These are phyloP conservation scores for Neoscelio sp. DNA, from an alignment of 2,888 invertebrate species.

Conservation along the genomic window DNA sequence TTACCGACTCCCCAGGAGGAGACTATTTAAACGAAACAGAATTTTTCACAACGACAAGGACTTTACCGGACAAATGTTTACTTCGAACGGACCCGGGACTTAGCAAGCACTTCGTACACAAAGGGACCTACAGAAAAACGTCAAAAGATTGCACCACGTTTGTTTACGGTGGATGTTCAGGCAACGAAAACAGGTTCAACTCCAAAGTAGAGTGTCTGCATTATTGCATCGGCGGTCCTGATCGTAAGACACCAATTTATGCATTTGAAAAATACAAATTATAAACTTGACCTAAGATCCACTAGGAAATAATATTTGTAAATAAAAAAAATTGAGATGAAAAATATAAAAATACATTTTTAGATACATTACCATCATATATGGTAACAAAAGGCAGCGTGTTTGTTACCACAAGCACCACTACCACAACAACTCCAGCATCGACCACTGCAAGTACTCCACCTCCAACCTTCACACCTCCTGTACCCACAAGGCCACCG, in stretches of 20 bases:
- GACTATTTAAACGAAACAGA: slow-evolving; percentile 71
- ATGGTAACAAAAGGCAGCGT: slow-evolving; percentile 80
- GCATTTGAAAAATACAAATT: not conserved
- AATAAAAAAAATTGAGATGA: too few species aligned
- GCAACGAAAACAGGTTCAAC: slow-evolving; percentile 88
- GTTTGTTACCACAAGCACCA: slow-evolving; percentile 81
- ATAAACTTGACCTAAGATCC: too few species aligned
- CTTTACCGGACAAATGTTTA: slow-evolving; percentile 83
- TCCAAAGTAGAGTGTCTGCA: slow-evolving; percentile 87
- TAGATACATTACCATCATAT: slow-evolving; percentile 85
- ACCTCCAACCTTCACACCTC: slow-evolving; percentile 82
- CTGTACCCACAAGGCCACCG: slow-evolving; percentile 85
- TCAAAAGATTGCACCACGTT: slow-evolving; percentile 85
- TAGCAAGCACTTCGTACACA: slow-evolving; percentile 87
- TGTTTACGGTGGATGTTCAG: slow-evolving; percentile 88
- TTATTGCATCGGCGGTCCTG: slow-evolving; percentile 86
- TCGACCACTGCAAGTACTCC: slow-evolving; percentile 83
- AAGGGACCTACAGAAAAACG: slow-evolving; percentile 87
- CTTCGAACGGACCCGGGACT: slow-evolving; percentile 84
- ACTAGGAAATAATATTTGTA: slow-evolving; percentile 8
- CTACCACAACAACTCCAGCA: slow-evolving; percentile 84
- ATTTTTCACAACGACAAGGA: slow-evolving; percentile 72
- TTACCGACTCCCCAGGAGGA: slow-evolving; percentile 73
- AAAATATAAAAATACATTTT: slow-evolving; percentile 11
- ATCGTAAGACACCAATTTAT: slow-evolving; percentile 74